Evolutionary conservation across 2,888 invertebrate genomes (phyloP).

Genomic region (Rhingia rostrata): DNA sequence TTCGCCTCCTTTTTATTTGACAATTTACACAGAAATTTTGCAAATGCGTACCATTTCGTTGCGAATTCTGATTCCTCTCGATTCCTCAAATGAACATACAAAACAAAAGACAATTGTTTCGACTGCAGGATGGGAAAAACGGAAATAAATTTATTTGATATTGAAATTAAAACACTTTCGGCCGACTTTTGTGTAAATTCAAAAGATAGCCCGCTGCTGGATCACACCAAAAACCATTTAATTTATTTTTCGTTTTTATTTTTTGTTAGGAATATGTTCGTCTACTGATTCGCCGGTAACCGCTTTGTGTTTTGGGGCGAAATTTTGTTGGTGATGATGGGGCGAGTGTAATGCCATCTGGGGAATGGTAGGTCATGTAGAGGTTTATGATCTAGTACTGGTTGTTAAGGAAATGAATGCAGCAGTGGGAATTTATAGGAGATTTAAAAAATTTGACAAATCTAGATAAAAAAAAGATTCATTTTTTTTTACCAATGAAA

Average conservation of each 20-base stretch:
- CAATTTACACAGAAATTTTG: conserved; percentile 71
- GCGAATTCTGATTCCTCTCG: conserved; percentile 62
- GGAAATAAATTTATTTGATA: conserved; percentile 48
- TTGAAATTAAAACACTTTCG: conserved; percentile 60
- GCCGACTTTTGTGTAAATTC: conserved; percentile 66
- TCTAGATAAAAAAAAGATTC: no score
- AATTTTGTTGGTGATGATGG: conserved; percentile 32
- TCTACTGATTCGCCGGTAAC: conserved; percentile 72
- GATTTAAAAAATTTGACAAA: no score
- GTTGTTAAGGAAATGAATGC: not conserved
- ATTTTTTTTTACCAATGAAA: no score
- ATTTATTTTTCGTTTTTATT: conserved; percentile 64
- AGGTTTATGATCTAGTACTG: conserved; percentile 24
- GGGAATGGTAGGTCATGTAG: conserved; percentile 22
- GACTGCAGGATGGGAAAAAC: conserved; percentile 49
- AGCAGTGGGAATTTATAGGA: not conserved
- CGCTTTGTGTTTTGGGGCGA: conserved; percentile 71
- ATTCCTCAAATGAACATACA: conserved; percentile 67
- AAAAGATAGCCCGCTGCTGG: conserved; percentile 68
- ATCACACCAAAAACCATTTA: conserved; percentile 69
- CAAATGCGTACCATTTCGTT: conserved; percentile 74
- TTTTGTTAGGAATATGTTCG: conserved; percentile 64
- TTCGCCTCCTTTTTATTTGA: conserved; percentile 28
- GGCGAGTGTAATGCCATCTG: conserved; percentile 3
- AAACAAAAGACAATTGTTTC: conserved; percentile 59